Base-by-base conservation (phyloP, 1,140 invertebrate genomes). In the Leptonema lineaticorne region DNA sequence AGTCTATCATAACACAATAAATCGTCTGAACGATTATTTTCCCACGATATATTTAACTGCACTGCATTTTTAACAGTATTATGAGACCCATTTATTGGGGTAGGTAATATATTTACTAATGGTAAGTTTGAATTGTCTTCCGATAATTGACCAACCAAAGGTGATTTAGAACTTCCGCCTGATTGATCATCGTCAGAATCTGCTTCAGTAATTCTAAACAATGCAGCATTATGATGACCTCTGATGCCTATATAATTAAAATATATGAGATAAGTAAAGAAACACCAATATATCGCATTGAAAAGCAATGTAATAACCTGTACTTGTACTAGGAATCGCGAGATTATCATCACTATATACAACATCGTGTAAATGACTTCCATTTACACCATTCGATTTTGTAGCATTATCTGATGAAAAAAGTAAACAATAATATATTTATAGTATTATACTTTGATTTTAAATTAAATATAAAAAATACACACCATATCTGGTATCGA, bases 181-280 rank as follows among this genome's bases (percentile, higher is more conserved):
- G 81, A 81, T 59, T 82, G 79, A 68, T 85, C 84, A 65, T 86
- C 84, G 50, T 86, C 85, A 0, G 85, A 86, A 74, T 85, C 84
- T 14, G 84, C 82, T 69, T 86, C 84, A 2, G 83, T 79, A 70
- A 86, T 81, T 53, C 84, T 75, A 70, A 84, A 85, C 29, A 85
- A 68, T n/a, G 79, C 76, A 45, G 79, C 78, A 71, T 78, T 79
- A 64, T 75, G 81, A 74, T 81, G 78, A n/a, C 80, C 79, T 48
- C 80, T 76, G 53, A 81, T 81, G 28, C 79, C 80, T 82, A 67
- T 18, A 70, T 29, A 45, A 63, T 28, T 59, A 45, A 24, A 18
- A 68, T 22, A 63, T 33, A 2, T 37, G 24, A 46, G 22, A 46
- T 3, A 26, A 28, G 50, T 26, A 9, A 48, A 9, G 18, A 50